These are phyloP conservation scores for Conger conger DNA, from an alignment of 2,113 vertebrate species.

Conservation along the genomic window DNA sequence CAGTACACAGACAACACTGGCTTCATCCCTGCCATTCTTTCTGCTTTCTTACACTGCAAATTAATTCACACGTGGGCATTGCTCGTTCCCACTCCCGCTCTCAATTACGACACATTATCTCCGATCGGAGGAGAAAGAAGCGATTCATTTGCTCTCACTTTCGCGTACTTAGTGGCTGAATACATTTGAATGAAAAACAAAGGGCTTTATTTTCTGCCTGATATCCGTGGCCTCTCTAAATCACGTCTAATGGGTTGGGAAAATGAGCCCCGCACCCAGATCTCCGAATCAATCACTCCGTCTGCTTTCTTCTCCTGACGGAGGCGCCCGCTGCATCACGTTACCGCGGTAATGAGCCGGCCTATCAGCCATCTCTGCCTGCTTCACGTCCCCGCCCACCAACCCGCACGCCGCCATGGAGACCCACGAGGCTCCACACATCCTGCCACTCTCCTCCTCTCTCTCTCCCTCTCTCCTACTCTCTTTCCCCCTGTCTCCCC, in stretches of 20 bases:
- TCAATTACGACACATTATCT: slow-evolving; percentile 25
- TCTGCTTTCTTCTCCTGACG: slow-evolving; percentile 56
- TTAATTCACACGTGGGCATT: neutral
- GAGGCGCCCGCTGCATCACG: slow-evolving; percentile 56
- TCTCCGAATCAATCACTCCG: slow-evolving; percentile 66
- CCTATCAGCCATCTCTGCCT: slow-evolving; percentile 56
- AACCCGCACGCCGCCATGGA: neutral
- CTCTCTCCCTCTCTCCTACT: no score
- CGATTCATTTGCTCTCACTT: slow-evolving; percentile 39
- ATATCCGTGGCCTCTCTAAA: slow-evolving; percentile 61
- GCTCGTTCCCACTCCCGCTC: slow-evolving; percentile 1
- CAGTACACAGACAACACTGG: no score
- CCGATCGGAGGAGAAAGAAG: slow-evolving; percentile 29
- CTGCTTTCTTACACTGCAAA: neutral
- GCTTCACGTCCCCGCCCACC: no score
- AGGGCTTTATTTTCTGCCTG: slow-evolving; percentile 46
- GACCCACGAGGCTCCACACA: neutral
- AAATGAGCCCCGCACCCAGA: slow-evolving; percentile 54
- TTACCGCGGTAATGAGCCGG: slow-evolving; percentile 68
- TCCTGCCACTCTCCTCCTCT: neutral
- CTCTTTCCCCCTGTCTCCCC: slow-evolving; percentile 39
- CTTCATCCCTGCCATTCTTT: slow-evolving; percentile 7
- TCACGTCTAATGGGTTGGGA: slow-evolving; percentile 65
- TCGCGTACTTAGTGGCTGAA: slow-evolving; percentile 47
- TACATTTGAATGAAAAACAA: slow-evolving; percentile 45